Conservation (phyloP, 2,888 invertebrate species). For the Heterodera filipjevi region DNA sequence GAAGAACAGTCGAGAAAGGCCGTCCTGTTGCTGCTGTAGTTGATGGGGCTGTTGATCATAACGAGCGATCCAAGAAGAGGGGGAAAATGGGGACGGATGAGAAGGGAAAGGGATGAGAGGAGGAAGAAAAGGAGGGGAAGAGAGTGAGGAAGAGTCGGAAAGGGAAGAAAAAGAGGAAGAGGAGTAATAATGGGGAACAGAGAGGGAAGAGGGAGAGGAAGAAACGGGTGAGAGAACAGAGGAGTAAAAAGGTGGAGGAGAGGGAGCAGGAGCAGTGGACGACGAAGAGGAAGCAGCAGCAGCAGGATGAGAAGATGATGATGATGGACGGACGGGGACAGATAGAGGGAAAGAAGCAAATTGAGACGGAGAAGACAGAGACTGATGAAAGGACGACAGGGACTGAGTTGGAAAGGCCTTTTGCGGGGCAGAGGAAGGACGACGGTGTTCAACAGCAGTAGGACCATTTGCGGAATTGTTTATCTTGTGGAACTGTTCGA, state of each 20-base stretch:
- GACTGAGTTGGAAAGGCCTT: background rate
- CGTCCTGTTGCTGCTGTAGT: background rate
- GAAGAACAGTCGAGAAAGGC: background rate
- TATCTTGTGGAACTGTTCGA: background rate
- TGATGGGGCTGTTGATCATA: background rate
- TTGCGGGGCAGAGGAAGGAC: background rate
- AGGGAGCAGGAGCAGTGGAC: background rate
- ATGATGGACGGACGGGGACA: background rate
- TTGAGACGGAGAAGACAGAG: background rate
- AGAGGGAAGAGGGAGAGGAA: background rate
- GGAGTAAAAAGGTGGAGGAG: background rate
- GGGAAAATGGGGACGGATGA: background rate
- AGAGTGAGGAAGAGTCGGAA: background rate
- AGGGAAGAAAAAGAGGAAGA: background rate
- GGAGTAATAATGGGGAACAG: background rate
- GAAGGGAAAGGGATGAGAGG: background rate
- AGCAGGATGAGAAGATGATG: background rate
- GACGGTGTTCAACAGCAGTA: background rate
- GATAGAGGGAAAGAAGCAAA: background rate
- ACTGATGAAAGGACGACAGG: background rate
- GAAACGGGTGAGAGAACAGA: background rate
- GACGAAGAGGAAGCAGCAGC: background rate
- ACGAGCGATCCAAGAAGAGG: background rate
- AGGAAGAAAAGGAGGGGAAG: background rate
- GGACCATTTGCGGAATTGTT: background rate